Evolutionary conservation across 2,888 invertebrate genomes (phyloP).

Genomic region (Apamea anceps): DNA sequence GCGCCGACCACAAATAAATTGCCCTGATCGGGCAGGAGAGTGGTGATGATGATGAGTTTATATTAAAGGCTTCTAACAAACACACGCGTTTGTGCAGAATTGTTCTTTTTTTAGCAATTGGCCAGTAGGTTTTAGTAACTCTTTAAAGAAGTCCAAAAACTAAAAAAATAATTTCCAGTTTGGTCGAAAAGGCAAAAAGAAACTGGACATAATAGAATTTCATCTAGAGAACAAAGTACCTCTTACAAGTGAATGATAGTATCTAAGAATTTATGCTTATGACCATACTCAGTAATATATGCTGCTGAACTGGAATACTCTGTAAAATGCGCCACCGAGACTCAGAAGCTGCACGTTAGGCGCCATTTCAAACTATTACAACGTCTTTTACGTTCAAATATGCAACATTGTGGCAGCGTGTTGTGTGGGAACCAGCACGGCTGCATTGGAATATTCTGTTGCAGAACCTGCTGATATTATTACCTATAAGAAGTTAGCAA

Average conservation of each 20-base stretch:
- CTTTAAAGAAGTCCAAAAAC: background rate
- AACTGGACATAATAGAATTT: slow-evolving; percentile 44
- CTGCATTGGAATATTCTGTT: slow-evolving; percentile 9
- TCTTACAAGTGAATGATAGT: slow-evolving; percentile 46
- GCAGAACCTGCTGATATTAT: slow-evolving; percentile 1
- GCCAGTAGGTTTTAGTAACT: background rate
- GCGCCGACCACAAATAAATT: too few species aligned
- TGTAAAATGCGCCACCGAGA: slow-evolving; percentile 15
- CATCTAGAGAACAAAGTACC: slow-evolving; percentile 43
- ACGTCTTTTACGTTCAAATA: slow-evolving; percentile 49
- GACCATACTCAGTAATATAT: slow-evolving; percentile 44
- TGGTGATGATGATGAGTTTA: too few species aligned
- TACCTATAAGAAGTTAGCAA: background rate
- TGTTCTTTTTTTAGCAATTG: background rate
- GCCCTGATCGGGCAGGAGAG: too few species aligned
- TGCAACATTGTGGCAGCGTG: slow-evolving; percentile 29
- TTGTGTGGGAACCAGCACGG: slow-evolving; percentile 3
- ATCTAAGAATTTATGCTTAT: slow-evolving; percentile 44
- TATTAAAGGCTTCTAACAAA: background rate
- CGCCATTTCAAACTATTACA: slow-evolving; percentile 49
- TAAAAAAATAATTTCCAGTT: background rate
- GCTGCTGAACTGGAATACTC: slow-evolving; percentile 32
- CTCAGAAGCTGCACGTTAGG: slow-evolving; percentile 9
- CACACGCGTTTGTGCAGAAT: background rate
- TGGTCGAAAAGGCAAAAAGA: slow-evolving; percentile 3